Percentiles rank a stretch among this genome's conserved stretches.
Conservation (phyloP, 2,888 invertebrate genomes). For the Eristalis tenax region DNA sequence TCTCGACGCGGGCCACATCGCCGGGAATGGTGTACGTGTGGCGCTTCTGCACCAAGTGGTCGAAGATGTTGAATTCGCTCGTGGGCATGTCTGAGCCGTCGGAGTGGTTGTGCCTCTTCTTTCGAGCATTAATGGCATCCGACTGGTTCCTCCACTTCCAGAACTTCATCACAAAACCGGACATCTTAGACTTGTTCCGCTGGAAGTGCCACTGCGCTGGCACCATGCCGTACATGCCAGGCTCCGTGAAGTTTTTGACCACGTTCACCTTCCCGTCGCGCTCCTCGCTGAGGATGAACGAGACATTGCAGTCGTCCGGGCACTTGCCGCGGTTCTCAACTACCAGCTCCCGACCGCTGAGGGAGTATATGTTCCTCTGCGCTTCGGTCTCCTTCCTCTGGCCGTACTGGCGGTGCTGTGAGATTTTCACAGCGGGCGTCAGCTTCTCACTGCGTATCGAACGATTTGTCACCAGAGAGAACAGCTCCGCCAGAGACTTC, state of each 20-base stretch:
- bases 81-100: slow-evolving; percentile 74
- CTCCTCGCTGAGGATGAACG: slow-evolving; percentile 83
- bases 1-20: slow-evolving; percentile 72
- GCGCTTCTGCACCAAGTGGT: slow-evolving; percentile 77
- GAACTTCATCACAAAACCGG: slow-evolving; percentile 90
- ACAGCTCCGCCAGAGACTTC: slow-evolving; percentile 81
- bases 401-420: slow-evolving; percentile 83
- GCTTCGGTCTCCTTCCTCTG: slow-evolving; percentile 83
- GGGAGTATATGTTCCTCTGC: slow-evolving; percentile 83
- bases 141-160: slow-evolving; percentile 87
- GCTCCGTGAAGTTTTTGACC: slow-evolving; percentile 85
- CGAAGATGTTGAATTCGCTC: slow-evolving; percentile 77
- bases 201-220: slow-evolving; percentile 85
- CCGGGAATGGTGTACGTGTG: slow-evolving; percentile 75
- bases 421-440: slow-evolving; percentile 80
- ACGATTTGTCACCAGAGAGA: slow-evolving; percentile 80
- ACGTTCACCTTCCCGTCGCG: slow-evolving; percentile 83
- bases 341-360: slow-evolving; percentile 85
- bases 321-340: slow-evolving; percentile 88
- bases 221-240: slow-evolving; percentile 87
- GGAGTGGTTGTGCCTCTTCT: slow-evolving; percentile 70
- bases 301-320: slow-evolving; percentile 86
- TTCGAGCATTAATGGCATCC: slow-evolving; percentile 53
- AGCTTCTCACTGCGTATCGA: slow-evolving; percentile 77
- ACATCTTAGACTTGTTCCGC: slow-evolving; percentile 83